phyloP scores from a whole-genome alignment of 2,797 vertebrate species.

The Falco naumanni region DNA sequence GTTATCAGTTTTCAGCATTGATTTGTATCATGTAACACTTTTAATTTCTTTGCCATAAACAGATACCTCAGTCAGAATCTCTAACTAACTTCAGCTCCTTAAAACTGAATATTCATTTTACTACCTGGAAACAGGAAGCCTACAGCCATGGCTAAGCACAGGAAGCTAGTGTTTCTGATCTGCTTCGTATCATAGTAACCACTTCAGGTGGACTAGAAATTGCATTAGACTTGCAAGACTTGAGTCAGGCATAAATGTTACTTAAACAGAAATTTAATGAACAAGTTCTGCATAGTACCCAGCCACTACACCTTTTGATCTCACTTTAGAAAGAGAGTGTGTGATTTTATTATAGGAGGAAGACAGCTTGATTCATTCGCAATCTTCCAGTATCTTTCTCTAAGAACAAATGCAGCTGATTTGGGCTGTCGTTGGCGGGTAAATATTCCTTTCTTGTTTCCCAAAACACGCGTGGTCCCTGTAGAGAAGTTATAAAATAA shows the following conservation, averaged over 20 bases:
- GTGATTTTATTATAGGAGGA: conserved; percentile 68
- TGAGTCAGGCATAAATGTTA: background rate
- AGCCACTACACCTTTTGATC: background rate
- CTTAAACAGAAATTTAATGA: conserved; percentile 41
- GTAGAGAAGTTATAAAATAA: conserved; percentile 24
- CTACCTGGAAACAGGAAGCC: conserved; percentile 2
- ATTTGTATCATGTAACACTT: background rate
- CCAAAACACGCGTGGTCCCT: conserved; percentile 84
- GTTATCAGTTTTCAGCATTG: background rate
- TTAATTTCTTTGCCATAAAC: conserved; percentile 1
- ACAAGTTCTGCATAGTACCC: background rate
- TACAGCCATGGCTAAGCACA: background rate
- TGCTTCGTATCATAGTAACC: background rate
- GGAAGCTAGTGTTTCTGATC: background rate
- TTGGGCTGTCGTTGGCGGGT: conserved; percentile 95
- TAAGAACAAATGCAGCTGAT: conserved; percentile 87
- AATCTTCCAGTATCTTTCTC: conserved; percentile 92
- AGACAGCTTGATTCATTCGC: conserved; percentile 86
- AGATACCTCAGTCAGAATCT: conserved; percentile 61
- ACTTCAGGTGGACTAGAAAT: conserved; percentile 15
- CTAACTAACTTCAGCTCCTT: conserved; percentile 36
- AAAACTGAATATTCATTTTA: background rate
- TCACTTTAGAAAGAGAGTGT: conserved; percentile 71
- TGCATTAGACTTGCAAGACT: conserved; percentile 29
- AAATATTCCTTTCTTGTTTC: conserved; percentile 96